Conservation (phyloP, 1,140 invertebrate species). For the Gryllus bimaculatus region DNA sequence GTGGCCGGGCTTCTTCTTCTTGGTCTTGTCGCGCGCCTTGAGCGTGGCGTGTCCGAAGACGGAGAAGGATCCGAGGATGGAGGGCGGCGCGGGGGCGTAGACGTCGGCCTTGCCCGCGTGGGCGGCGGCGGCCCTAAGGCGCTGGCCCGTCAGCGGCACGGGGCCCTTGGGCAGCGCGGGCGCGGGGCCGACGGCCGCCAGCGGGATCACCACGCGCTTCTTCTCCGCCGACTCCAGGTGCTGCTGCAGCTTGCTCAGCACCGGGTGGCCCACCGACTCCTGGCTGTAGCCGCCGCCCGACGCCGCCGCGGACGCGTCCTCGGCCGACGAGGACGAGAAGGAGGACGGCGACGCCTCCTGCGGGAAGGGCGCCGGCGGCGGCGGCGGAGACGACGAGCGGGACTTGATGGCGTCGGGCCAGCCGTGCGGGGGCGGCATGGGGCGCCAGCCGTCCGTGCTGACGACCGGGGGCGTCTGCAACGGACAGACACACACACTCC, state of each 20-base stretch:
- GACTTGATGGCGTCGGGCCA: neutral
- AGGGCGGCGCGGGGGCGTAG: constrained; percentile 28
- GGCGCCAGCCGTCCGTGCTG: constrained; percentile 9
- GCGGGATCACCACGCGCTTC: constrained; percentile 23
- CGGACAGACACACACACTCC: no score
- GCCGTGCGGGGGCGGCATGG: neutral
- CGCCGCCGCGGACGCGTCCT: neutral
- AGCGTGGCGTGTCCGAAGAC: constrained; percentile 35
- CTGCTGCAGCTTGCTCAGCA: constrained; percentile 33
- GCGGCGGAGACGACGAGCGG: neutral
- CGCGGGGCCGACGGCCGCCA: no score
- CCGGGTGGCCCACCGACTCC: constrained; percentile 28
- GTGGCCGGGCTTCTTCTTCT: neutral
- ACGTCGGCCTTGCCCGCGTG: neutral
- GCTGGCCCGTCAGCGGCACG: no score
- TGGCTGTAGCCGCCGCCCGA: neutral
- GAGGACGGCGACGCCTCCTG: neutral
- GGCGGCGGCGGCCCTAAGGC: constrained; percentile 22
- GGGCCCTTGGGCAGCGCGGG: no score
- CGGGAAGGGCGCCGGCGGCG: neutral
- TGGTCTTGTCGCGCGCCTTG: constrained; percentile 29
- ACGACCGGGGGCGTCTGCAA: neutral
- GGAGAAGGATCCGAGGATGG: constrained; percentile 38
- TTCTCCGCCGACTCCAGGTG: constrained; percentile 33
- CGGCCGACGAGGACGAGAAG: neutral